Evolutionary conservation across 2,113 vertebrate species (phyloP).

Genomic region (Datnioides undecimradiatus): DNA sequence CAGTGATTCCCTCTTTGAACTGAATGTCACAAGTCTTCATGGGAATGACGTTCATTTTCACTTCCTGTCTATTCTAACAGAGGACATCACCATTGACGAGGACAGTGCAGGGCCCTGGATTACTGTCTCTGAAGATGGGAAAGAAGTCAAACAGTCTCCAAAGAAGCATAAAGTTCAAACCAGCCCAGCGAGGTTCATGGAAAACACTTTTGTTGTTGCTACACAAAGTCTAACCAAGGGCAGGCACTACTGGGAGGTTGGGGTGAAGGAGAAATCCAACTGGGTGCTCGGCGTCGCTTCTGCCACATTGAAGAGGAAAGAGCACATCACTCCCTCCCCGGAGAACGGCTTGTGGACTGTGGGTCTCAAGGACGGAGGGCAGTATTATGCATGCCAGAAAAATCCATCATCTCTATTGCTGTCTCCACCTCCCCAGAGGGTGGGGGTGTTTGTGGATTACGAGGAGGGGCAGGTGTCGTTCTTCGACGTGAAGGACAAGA

Average conservation of each 20-base stretch:
- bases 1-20: neutral
- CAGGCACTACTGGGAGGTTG: conserved; percentile 16
- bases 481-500: neutral
- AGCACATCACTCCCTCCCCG: neutral
- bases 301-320: neutral
- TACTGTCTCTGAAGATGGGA: conserved; percentile 9
- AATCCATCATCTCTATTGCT: neutral
- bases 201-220: conserved; percentile 12
- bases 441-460: conserved; percentile 39
- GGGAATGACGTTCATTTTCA: too few species aligned
- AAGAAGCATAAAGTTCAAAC: neutral
- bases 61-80: too few species aligned
- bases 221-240: neutral
- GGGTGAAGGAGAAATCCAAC: conserved; percentile 15
- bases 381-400: neutral
- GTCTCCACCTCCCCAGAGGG: neutral
- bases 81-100: neutral
- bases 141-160: conserved; percentile 5
- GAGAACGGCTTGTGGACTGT: conserved; percentile 13
- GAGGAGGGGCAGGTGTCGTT: conserved; percentile 3
- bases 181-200: neutral
- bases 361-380: conserved; percentile 6
- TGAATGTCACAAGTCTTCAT: neutral
- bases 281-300: conserved; percentile 6
- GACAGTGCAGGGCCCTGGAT: conserved; percentile 5